phyloP scores from a whole-genome alignment of 1,140 invertebrate genomes.

The Drosophila kohkoa region DNA sequence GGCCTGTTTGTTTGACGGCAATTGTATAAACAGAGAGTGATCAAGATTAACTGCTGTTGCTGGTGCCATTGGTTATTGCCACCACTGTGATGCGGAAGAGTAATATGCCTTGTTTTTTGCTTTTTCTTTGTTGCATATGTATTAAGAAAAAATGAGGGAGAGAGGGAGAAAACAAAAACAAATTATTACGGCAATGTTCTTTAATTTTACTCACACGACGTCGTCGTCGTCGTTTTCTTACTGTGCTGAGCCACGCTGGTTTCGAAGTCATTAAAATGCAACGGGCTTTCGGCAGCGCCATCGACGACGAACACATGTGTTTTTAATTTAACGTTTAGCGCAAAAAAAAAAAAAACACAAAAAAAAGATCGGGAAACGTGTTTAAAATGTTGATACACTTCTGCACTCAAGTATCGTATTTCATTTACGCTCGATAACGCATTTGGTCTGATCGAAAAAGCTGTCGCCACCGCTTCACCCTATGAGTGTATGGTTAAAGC shows the following conservation, averaged over 20 bases:
- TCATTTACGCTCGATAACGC: slow-evolving; percentile 70
- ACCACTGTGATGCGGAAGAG: slow-evolving; percentile 68
- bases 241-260: slow-evolving; percentile 60
- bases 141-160: slow-evolving; percentile 21
- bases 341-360: not conserved
- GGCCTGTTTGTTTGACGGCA: slow-evolving; percentile 65
- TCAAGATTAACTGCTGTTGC: slow-evolving; percentile 44
- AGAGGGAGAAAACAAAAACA: slow-evolving; percentile 23
- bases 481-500: not conserved
- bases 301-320: slow-evolving; percentile 24
- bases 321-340: slow-evolving; percentile 41
- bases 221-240: slow-evolving; percentile 25
- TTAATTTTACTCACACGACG: slow-evolving; percentile 69
- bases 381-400: slow-evolving; percentile 65
- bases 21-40: slow-evolving; percentile 70
- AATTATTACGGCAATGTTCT: slow-evolving; percentile 80
- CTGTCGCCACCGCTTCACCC: slow-evolving; percentile 15
- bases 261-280: slow-evolving; percentile 62
- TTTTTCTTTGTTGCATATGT: slow-evolving; percentile 40
- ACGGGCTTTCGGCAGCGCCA: slow-evolving; percentile 15
- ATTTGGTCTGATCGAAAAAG: slow-evolving; percentile 27
- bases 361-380: slow-evolving; percentile 59
- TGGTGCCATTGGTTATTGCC: slow-evolving; percentile 36
- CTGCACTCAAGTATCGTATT: slow-evolving; percentile 55
- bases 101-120: slow-evolving; percentile 49